Conservation (phyloP, 2,113 vertebrate genomes). For the Pao palembangensis region DNA sequence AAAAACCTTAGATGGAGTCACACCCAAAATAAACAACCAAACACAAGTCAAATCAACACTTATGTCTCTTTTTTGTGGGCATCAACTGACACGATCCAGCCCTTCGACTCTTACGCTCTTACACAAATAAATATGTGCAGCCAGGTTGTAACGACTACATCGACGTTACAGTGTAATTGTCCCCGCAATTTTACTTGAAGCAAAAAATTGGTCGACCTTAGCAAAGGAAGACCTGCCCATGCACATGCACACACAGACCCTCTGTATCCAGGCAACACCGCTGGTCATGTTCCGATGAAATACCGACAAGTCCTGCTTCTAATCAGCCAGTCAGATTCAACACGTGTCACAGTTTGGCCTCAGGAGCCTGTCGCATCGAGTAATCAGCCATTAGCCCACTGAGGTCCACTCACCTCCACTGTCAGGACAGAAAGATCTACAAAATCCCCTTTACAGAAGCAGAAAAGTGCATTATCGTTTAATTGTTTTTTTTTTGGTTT, state of each 20-base stretch:
- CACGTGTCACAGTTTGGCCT: slow-evolving; percentile 22
- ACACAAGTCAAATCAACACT: slow-evolving; percentile 9
- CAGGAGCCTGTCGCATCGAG: slow-evolving; percentile 34
- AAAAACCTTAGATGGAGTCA: slow-evolving; percentile 8
- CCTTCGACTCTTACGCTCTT: too few relatives aligned
- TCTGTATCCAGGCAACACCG: slow-evolving; percentile 63
- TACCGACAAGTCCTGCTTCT: slow-evolving; percentile 20
- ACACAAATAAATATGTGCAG: too few relatives aligned
- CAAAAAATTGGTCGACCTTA: slow-evolving; percentile 9
- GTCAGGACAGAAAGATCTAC: not conserved
- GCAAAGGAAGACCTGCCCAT: not conserved
- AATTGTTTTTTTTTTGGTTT: not conserved
- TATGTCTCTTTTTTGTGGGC: not conserved
- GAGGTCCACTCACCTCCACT: not conserved
- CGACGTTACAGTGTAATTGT: too few relatives aligned
- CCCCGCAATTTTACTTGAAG: too few relatives aligned
- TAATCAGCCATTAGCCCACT: slow-evolving; percentile 37
- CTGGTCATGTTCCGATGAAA: slow-evolving; percentile 48
- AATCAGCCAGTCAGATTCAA: slow-evolving; percentile 43
- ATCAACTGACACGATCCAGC: too few relatives aligned
- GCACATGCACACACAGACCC: slow-evolving; percentile 7
- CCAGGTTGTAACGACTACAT: too few relatives aligned
- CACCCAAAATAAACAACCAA: not conserved
- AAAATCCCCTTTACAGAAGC: slow-evolving; percentile 9
- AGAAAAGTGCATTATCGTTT: not conserved